Evolutionary conservation across 2,888 invertebrate species (phyloP), one percentile per base, ranked within the genome.

Genomic region (Thecophora atra): DNA sequence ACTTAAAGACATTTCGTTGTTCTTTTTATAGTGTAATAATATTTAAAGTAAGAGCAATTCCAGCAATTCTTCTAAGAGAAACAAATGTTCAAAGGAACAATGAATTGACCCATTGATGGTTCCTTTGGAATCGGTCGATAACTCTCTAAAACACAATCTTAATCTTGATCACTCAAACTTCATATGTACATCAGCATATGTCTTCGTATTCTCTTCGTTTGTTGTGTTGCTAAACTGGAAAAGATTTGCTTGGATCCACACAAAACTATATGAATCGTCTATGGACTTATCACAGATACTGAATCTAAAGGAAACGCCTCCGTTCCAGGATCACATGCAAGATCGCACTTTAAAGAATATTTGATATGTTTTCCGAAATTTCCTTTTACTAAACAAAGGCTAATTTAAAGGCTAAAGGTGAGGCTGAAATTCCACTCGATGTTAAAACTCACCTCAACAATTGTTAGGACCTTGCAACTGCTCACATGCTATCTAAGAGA

Each of bases 261-360:
- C n/a, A 54, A 19, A 37, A 8, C 37, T 37, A 37, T 6, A 54
- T 58, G 58, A 52, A n/a, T n/a, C n/a, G 51, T 28, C 52, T 1
- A 19, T 51, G 13, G 5, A 6, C 19, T 66, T 66, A 66, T 66
- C 66, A 52, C 28, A 66, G 52, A 30, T 1, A 52, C 13, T 30
- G 28, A 2, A 66, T 66, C 66, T 66, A 4, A 4, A n/a, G 52
- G 28, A 52, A 28, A 66, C 66, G 66, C 66, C 66, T 52, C 13
- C 28, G 11, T 6, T 30, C 26, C n/a, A 52, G 51, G 17, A 52
- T 30, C 66, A 52, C 52, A 51, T 47, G 30, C 52, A 11, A 66
- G 51, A 66, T 66, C 66, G 24, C 11, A 5, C n/a, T 28, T 30
- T 0, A 52, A 28, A 30, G 66, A 66, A 66, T 28, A 66, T n/a